phyloP scores from a whole-genome alignment of 2,888 invertebrate genomes.

The Cosmopolites sordidus region DNA sequence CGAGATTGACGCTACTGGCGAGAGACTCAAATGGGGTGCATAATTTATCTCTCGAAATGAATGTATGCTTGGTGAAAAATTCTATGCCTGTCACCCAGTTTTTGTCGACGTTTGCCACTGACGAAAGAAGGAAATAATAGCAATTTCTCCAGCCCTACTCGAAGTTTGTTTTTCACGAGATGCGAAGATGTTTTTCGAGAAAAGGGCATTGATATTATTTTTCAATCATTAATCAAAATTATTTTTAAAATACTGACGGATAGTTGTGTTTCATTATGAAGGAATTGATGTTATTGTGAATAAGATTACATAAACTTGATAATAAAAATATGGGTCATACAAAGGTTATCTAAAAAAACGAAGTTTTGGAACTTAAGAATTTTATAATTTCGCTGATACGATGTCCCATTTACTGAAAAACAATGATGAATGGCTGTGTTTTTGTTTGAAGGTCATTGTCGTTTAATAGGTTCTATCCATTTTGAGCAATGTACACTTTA shows the following conservation, averaged over 20 bases:
- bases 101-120: not conserved
- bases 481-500: no score
- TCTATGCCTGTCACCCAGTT: not conserved
- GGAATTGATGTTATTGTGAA: no score
- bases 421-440: no score
- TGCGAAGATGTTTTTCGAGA: not conserved
- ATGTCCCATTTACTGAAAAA: no score
- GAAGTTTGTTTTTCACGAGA: not conserved
- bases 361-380: no score
- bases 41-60: slow-evolving; percentile 14
- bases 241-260: not conserved
- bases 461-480: no score
- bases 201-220: not conserved
- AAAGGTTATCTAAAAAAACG: no score
- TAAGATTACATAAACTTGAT: no score
- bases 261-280: no score
- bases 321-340: no score
- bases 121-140: not conserved
- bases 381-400: no score
- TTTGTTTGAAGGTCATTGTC: no score
- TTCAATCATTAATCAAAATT: not conserved
- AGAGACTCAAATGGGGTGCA: slow-evolving; percentile 2
- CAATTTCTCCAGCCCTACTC: not conserved
- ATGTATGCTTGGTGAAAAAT: slow-evolving; percentile 6
- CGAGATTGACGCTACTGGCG: slow-evolving; percentile 9